Conservation (phyloP, 2,797 vertebrate genomes). For the Chiroxiphia lanceolata region DNA sequence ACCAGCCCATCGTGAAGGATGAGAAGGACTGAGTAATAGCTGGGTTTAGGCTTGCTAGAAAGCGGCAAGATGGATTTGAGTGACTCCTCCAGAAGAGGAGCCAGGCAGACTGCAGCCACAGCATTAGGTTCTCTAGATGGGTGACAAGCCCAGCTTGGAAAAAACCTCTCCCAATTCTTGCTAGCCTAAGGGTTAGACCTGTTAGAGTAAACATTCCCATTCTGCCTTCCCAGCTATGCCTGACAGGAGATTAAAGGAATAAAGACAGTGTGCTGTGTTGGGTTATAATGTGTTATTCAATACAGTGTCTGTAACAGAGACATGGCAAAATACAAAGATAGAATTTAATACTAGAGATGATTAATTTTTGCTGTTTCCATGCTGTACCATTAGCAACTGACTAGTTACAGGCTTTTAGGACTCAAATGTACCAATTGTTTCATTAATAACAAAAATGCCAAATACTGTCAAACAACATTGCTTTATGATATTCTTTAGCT, state of each 20-base stretch:
- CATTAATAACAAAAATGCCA: neutral
- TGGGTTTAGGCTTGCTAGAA: neutral
- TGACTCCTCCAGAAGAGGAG: neutral
- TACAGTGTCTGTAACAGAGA: neutral
- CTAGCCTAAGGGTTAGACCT: neutral
- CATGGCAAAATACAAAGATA: neutral
- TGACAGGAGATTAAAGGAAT: neutral
- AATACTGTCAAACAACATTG: neutral
- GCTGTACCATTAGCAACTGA: neutral
- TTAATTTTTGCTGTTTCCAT: neutral
- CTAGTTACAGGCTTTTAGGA: neutral
- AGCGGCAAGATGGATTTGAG: neutral
- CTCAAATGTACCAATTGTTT: accelerated
- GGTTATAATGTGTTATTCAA: neutral
- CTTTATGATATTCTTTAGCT: neutral
- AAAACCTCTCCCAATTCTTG: neutral
- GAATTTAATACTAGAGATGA: neutral
- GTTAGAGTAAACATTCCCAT: neutral
- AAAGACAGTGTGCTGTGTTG: neutral
- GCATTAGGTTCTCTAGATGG: neutral
- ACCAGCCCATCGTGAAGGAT: neutral
- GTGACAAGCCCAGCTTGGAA: neutral
- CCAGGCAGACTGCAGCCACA: accelerated
- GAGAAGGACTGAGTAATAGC: neutral
- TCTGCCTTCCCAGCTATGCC: neutral